These are phyloP conservation scores for Calyptommatus sinebrachiatus DNA, from an alignment of 2,113 vertebrate species.

Conservation along the genomic window DNA sequence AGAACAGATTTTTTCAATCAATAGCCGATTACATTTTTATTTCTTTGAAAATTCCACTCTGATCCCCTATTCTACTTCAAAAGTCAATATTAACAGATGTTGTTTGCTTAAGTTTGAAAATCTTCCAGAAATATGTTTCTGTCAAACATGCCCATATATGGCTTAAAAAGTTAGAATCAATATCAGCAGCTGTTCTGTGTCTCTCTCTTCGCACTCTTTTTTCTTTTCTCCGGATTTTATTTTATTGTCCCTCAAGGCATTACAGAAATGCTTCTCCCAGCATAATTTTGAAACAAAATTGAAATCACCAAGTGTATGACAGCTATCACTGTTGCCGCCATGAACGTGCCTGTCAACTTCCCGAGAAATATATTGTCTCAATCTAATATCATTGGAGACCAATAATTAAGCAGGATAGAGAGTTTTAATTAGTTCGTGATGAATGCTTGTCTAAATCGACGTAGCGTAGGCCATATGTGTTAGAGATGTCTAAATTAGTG, in stretches of 20 bases:
- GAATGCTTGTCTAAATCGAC: conserved; percentile 75
- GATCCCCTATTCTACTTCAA: conserved; percentile 39
- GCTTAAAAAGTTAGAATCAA: conserved; percentile 71
- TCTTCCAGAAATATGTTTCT: conserved; percentile 61
- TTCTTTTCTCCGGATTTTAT: conserved; percentile 50
- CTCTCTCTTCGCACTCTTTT: conserved; percentile 18
- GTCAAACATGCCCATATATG: conserved; percentile 61
- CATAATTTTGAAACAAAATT: conserved; percentile 54
- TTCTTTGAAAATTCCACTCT: conserved; percentile 52
- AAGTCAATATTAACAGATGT: conserved; percentile 74
- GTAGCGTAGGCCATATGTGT: conserved; percentile 54
- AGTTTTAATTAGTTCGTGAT: conserved; percentile 74
- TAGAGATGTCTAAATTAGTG: conserved; percentile 51
- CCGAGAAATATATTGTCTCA: conserved; percentile 68
- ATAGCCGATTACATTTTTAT: conserved; percentile 35
- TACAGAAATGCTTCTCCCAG: conserved; percentile 62
- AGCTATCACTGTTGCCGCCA: conserved; percentile 45
- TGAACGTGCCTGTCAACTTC: conserved; percentile 36
- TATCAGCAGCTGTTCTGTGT: conserved; percentile 70
- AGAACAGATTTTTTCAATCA: conserved; percentile 51
- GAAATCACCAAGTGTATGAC: conserved; percentile 41
- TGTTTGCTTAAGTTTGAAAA: conserved; percentile 70
- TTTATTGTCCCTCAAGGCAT: conserved; percentile 61
- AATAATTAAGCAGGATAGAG: conserved; percentile 77
- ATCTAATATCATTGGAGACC: conserved; percentile 67